Conservation (phyloP, 1,140 invertebrate species). For the Drosophila neocordata region DNA sequence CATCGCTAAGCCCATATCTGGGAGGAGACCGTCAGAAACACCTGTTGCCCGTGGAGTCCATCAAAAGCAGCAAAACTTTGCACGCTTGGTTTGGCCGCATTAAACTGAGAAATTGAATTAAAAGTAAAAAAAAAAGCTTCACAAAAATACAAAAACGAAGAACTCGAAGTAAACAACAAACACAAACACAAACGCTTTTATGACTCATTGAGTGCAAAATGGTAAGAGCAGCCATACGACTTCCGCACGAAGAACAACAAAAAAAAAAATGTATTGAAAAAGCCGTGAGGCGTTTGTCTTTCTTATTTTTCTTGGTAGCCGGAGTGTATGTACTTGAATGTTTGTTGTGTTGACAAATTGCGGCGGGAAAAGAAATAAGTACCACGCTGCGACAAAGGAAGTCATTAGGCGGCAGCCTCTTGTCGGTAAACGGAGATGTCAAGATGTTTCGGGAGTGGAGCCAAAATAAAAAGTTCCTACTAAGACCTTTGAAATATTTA, state of each 20-base stretch:
- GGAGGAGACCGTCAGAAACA: conserved; percentile 25
- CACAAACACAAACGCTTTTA: conserved; percentile 40
- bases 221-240: conserved; percentile 54
- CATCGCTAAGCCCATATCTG: conserved; percentile 27
- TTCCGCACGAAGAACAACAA: conserved; percentile 46
- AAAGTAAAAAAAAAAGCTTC: conserved; percentile 18
- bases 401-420: conserved; percentile 55
- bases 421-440: neutral
- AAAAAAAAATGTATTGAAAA: conserved; percentile 31
- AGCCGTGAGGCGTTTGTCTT: conserved; percentile 41
- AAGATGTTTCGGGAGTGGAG: neutral
- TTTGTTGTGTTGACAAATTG: conserved; percentile 63
- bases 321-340: neutral
- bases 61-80: conserved; percentile 31
- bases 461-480: neutral
- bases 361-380: conserved; percentile 35
- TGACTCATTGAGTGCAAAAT: conserved; percentile 76
- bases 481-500: conserved; percentile 4
- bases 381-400: conserved; percentile 44
- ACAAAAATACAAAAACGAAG: neutral
- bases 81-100: conserved; percentile 53
- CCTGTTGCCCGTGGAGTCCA: conserved; percentile 38
- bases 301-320: neutral
- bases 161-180: conserved; percentile 11
- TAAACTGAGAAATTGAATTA: conserved; percentile 35